Percentiles rank a stretch among this genome's conserved stretches.
Evolutionary conservation across 2,113 vertebrate genomes (phyloP).

Genomic region (Atrichornis clamosus): DNA sequence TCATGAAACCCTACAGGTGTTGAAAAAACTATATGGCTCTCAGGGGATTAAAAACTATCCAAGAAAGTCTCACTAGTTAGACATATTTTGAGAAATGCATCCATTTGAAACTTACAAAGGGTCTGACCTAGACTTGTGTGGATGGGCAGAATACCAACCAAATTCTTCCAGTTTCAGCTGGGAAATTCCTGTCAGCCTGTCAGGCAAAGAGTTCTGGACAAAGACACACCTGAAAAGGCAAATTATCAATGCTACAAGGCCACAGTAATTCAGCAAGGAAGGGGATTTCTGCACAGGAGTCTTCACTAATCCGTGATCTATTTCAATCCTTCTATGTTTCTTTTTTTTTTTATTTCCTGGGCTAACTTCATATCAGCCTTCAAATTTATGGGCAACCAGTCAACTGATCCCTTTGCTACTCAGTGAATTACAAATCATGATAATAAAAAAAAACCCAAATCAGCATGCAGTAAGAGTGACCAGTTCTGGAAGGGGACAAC

Average conservation of each 20-base stretch:
- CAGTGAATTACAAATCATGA: constrained; percentile 12
- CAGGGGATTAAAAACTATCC: constrained; percentile 2
- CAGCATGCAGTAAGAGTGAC: constrained; percentile 43
- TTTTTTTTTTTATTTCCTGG: background rate
- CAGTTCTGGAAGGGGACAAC: background rate
- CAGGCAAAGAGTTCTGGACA: constrained; percentile 28
- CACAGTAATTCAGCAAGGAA: constrained; percentile 20
- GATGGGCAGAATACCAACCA: constrained; percentile 6
- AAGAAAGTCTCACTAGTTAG: constrained; percentile 43
- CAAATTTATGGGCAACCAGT: background rate
- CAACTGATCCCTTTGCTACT: constrained; percentile 33
- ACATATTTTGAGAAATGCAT: constrained; percentile 33
- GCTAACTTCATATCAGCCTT: background rate
- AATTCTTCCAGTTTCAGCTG: constrained; percentile 39
- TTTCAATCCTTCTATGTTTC: background rate
- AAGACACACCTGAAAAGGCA: constrained; percentile 45
- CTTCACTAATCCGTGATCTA: background rate
- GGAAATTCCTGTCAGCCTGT: constrained; percentile 39
- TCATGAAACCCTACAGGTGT: constrained; percentile 39
- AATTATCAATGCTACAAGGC: constrained; percentile 44
- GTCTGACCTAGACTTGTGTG: constrained; percentile 46
- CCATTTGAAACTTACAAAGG: constrained; percentile 32
- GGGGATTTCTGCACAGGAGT: background rate
- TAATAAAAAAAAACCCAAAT: background rate
- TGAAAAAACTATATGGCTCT: constrained; percentile 34